These are phyloP conservation scores for Cotesia glomerata DNA, from an alignment of 1,140 invertebrate species.

Conservation along the genomic window DNA sequence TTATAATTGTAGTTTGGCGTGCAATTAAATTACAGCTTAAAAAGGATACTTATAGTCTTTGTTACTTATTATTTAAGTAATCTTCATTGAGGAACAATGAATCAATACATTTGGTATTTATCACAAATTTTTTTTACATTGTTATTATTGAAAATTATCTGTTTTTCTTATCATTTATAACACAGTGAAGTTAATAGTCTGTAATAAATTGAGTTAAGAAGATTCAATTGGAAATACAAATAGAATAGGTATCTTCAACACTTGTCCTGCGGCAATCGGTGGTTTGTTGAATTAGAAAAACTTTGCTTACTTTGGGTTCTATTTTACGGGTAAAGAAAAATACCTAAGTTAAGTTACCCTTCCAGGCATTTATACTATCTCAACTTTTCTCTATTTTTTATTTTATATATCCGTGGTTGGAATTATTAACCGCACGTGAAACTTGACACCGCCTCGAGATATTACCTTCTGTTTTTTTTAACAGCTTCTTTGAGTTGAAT, in stretches of 20 bases:
- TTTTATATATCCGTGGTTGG: not conserved
- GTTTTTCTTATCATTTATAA: not conserved
- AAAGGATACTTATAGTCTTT: too few species aligned
- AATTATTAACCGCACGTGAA: slow-evolving; percentile 18
- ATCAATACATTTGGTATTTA: not conserved
- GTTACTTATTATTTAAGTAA: too few species aligned
- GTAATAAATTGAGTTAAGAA: slow-evolving; percentile 51
- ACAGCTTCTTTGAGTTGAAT: too few species aligned
- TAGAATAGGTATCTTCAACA: slow-evolving; percentile 22
- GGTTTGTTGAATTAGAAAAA: not conserved
- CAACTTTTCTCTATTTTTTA: too few species aligned
- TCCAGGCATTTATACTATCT: not conserved
- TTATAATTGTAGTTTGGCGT: too few species aligned
- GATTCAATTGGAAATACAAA: slow-evolving; percentile 52
- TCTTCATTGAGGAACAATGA: too few species aligned
- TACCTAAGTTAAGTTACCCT: not conserved
- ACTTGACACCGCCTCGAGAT: slow-evolving; percentile 6
- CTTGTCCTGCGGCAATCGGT: not conserved
- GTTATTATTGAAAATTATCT: not conserved
- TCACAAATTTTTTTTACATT: not conserved
- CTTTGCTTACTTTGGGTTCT: slow-evolving; percentile 18
- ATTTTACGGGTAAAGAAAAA: slow-evolving; percentile 12
- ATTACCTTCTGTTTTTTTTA: not conserved
- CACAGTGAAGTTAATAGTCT: slow-evolving; percentile 38
- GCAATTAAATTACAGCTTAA: too few species aligned